These are phyloP conservation scores for Uloborus diversus DNA, from an alignment of 1,140 invertebrate genomes.

Conservation along the genomic window DNA sequence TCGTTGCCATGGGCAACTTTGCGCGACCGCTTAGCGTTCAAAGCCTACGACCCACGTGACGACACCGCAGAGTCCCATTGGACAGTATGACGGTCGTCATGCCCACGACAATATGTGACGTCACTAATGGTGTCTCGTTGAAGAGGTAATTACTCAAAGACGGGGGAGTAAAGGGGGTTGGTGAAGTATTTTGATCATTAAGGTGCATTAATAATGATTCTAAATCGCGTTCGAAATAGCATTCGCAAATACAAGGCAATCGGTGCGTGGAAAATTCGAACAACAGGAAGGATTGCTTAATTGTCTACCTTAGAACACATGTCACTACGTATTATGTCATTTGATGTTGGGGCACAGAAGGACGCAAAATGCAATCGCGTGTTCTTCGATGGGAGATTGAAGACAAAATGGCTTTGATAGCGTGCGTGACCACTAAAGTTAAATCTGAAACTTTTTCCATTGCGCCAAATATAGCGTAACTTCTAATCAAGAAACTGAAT, in stretches of 20 bases:
- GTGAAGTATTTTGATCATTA: conserved; percentile 44
- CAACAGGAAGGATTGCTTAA: background rate
- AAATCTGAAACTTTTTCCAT: too few relatives aligned
- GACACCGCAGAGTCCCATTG: conserved; percentile 2
- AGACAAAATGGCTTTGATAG: too few relatives aligned
- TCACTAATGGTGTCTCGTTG: conserved; percentile 52
- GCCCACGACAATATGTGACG: conserved; percentile 37
- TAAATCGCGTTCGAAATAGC: conserved; percentile 31
- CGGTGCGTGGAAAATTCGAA: background rate
- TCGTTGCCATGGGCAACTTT: conserved; percentile 55
- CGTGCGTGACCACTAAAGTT: background rate
- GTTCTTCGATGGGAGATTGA: too few relatives aligned
- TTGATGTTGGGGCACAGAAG: background rate
- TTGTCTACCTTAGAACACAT: background rate
- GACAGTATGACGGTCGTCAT: background rate
- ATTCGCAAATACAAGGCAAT: conserved; percentile 10
- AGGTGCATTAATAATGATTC: conserved; percentile 37
- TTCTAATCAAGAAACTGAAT: too few relatives aligned
- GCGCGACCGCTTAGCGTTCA: conserved; percentile 53
- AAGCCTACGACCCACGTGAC: conserved; percentile 39
- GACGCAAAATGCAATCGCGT: background rate
- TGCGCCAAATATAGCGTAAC: too few relatives aligned
- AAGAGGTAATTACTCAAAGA: conserved; percentile 49
- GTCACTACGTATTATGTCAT: background rate
- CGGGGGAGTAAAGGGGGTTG: background rate